Base-by-base conservation (phyloP, 2,888 invertebrate genomes). In the Syrista parreyssii region DNA sequence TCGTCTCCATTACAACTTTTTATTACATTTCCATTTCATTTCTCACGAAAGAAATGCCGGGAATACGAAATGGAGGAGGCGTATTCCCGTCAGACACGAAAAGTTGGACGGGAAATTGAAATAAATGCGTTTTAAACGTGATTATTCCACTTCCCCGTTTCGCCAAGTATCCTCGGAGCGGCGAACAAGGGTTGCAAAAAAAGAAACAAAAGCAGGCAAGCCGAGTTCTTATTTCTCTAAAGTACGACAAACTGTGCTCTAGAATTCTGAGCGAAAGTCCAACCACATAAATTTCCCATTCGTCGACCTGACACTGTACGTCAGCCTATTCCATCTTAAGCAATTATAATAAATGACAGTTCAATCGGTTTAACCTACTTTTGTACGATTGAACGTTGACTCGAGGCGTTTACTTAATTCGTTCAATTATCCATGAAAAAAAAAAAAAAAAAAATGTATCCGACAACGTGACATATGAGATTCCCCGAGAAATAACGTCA, bases 21-120 rank as follows among this genome's bases (percentile, higher is more conserved):
- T 89, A 90, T 91, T 89, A 86, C 89, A 90, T 90, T 90, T 90
- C 88, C 88, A 90, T 89, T 90, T 86, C 88, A 89, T 88, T 88
- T 89, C 87, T 86, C 86, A 85, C 78, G 79, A 82, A 84, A 86
- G 83, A 84, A 84, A 85, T 81, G 82, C 81, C 82, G 78, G 76
- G 78, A 31, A 33, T 33, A 33, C 71, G 71, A 71, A 71, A 33
- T 33, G 31, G 31, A 71, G 71, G 6, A 32, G 32, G 71, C 31
- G 31, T 33, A 33, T 71, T 71, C 33, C 71, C 71, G 71, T 32
- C 71, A 23, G 55, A 55, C 55, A 55, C 55, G 55, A 15, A 23
- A 55, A 55, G 55, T 55, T 36, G 74, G 75, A 75, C 76, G 55
- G 73, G 83, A 88, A 86, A 85, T 87, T 88, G 88, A 88, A 88